Base-by-base conservation (phyloP, 64 coral and sea anemone genomes). In the Actinia tenebrosa region DNA sequence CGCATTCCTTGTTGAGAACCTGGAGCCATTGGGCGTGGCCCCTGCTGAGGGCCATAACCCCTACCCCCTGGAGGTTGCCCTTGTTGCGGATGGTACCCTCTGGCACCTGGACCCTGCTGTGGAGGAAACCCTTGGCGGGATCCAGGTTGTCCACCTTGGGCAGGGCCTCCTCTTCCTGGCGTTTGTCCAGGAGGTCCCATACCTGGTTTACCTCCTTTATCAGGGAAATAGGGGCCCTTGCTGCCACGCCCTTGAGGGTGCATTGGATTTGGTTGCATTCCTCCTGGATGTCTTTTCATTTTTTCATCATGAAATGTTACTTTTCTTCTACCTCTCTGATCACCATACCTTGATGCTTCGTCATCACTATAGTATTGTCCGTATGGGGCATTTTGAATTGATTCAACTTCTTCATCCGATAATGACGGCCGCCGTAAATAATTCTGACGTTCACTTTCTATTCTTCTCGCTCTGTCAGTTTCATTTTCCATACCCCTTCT, bases 321-420 rank as follows among this genome's bases (percentile, higher is more conserved):
- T 95, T 93, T 96, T 85, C 91, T 69, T 75, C 85, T 83, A 30
- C 91, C 91, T 92, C 80, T 87, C 60, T 91, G 84, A 82, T 83
- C 90, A 83, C 86, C 90, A 82, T 61, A 84, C 69, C 94, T 92
- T 68, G 88, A 93, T 17, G 89, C 86, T 30, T 96, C 94, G 75
- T 96, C 94, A 83, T 96, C 94, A 77, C 94, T 96, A 17, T 88
- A 90, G 78, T 93, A 96, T 69, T 82, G 80, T 26, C 87, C 91
- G 18, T 87, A 84, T 7, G 94, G 91, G 0, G 85, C 26, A 9
- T 78, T 72, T 47, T 89, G 87, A 25, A 82, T 87, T 83, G 92
- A 91, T 84, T 96, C 94, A 56, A 96, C 83, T 87, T 96, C 94
- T 18, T 96, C 94, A 86, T 96, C 94, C 69, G 94, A 96, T 15